A percentile compares a stretch with the other conserved stretches of the same genome.
phyloP scores from a whole-genome alignment of 2,888 invertebrate species.

The Archaeoteleia sp. region DNA sequence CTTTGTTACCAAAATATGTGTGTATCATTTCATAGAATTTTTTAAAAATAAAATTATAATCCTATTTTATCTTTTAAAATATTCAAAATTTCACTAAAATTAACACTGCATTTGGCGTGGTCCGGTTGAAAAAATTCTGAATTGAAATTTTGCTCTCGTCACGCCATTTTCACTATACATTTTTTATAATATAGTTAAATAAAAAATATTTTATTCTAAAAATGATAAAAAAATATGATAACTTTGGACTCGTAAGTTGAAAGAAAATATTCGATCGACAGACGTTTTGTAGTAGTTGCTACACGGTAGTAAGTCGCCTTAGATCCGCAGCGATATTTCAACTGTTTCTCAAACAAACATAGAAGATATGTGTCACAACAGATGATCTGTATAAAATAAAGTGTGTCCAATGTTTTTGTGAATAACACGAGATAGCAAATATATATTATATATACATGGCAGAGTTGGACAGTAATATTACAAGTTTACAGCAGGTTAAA shows the following conservation, averaged over 20 bases:
- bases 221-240: no score
- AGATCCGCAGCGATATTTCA: conserved; percentile 23
- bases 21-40: no score
- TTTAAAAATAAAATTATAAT: no score
- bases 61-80: no score
- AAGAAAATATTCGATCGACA: not conserved
- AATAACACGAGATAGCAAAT: conserved; percentile 54
- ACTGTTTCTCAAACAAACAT: conserved; percentile 33
- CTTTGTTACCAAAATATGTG: no score
- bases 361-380: conserved; percentile 33
- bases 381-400: conserved; percentile 58
- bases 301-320: conserved; percentile 10
- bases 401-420: conserved; percentile 58
- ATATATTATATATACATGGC: conserved; percentile 3
- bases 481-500: not conserved
- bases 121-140: no score
- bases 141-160: no score
- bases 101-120: no score
- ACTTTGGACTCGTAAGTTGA: not conserved
- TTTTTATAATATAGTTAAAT: no score
- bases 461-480: conserved; percentile 2
- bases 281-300: conserved; percentile 35
- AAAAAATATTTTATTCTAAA: no score
- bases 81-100: no score
- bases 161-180: no score